phyloP scores from a whole-genome alignment of 2,113 vertebrate genomes.

The Diadophis punctatus region DNA sequence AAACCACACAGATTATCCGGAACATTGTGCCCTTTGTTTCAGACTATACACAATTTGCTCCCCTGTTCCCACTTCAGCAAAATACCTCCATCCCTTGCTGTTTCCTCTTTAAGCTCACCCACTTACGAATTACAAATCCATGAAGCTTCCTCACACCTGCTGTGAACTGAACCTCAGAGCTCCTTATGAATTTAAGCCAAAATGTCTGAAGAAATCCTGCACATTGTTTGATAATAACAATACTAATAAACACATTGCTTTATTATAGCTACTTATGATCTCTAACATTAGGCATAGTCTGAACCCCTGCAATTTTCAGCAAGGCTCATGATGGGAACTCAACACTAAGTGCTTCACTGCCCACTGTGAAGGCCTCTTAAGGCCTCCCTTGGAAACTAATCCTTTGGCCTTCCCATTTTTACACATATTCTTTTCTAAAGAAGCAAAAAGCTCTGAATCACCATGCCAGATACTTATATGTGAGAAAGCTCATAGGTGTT shows the following conservation, averaged over 20 bases:
- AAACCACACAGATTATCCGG: neutral
- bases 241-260: conserved; percentile 27
- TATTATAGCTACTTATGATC: conserved; percentile 2
- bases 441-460: neutral
- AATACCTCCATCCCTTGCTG: conserved; percentile 17
- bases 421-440: neutral
- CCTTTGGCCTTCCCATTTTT: neutral
- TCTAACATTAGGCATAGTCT: conserved; percentile 26
- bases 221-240: conserved; percentile 15
- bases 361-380: neutral
- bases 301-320: conserved; percentile 21
- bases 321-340: neutral
- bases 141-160: conserved; percentile 26
- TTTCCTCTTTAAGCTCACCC: conserved; percentile 36
- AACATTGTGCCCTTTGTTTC: neutral
- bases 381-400: conserved; percentile 1
- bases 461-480: neutral
- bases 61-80: conserved; percentile 3
- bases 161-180: conserved; percentile 33
- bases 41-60: fast-evolving
- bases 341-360: conserved; percentile 13
- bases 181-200: conserved; percentile 22
- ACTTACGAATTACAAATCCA: conserved; percentile 30
- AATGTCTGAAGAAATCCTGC: conserved; percentile 37
- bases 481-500: neutral